These are phyloP conservation scores for Alethe castanea DNA, from an alignment of 2,113 vertebrate species.

Conservation along the genomic window DNA sequence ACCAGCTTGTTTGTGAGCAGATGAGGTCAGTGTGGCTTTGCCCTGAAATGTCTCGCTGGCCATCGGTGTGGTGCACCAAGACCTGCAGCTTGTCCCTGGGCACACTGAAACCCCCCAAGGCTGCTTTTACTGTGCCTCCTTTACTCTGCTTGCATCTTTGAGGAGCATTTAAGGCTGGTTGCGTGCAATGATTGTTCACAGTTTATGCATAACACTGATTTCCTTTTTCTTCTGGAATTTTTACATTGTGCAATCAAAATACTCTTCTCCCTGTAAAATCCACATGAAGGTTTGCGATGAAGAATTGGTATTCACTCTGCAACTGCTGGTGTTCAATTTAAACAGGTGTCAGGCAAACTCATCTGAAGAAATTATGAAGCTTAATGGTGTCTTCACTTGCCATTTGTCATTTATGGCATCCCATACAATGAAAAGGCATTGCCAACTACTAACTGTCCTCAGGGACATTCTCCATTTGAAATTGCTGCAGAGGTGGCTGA, in stretches of 20 bases:
- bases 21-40: neutral
- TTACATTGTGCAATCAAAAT: neutral
- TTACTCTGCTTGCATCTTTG: neutral
- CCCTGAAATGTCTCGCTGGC: neutral
- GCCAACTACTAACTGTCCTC: conserved; percentile 16
- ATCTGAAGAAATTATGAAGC: conserved; percentile 46
- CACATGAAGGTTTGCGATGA: neutral
- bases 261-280: neutral
- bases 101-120: neutral
- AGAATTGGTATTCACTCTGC: conserved; percentile 20
- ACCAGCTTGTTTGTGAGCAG: neutral
- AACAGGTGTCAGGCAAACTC: conserved; percentile 49
- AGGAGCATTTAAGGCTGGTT: neutral
- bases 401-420: conserved; percentile 35
- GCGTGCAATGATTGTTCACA: neutral
- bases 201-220: neutral
- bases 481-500: conserved; percentile 53
- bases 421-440: conserved; percentile 7
- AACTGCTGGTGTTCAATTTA: conserved; percentile 42
- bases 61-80: neutral
- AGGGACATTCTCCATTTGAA: conserved; percentile 56
- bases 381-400: conserved; percentile 9
- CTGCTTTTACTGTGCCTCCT: neutral
- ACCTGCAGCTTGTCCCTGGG: neutral
- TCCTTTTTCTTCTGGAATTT: neutral